A percentile compares a stretch with the other conserved stretches of the same genome.
phyloP scores from a whole-genome alignment of 2,113 vertebrate species.

The Pteropus alecto region DNA sequence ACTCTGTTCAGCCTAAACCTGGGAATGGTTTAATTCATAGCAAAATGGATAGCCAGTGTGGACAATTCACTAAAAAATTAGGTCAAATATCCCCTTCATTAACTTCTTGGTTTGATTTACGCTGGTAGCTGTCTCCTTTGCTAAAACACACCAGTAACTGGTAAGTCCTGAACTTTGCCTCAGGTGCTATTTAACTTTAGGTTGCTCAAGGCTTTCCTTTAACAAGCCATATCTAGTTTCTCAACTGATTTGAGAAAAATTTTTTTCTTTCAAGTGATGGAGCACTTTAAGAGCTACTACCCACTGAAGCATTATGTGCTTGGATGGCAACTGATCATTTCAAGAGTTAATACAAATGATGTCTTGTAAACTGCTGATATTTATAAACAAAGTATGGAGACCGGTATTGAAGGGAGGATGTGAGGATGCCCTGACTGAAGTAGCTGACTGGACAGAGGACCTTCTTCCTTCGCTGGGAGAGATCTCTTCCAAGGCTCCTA shows the following conservation, averaged over 20 bases:
- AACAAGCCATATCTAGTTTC: neutral
- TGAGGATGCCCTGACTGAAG: neutral
- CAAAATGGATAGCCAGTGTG: neutral
- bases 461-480: neutral
- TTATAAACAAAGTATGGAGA: neutral
- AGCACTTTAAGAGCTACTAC: neutral
- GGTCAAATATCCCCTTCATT: neutral
- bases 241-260: neutral
- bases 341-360: neutral
- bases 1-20: neutral
- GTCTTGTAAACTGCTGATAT: neutral
- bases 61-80: neutral
- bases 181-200: neutral
- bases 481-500: neutral
- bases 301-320: neutral
- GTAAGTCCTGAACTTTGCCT: neutral
- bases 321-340: neutral
- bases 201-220: neutral
- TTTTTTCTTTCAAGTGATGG: neutral
- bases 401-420: neutral
- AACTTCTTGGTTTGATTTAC: neutral
- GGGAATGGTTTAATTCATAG: neutral
- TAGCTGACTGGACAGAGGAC: neutral
- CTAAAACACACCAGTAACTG: neutral
- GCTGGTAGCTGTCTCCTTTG: neutral